A percentile compares a stretch with the other conserved stretches of the same genome.
Conservation (phyloP, 2,113 vertebrate genomes). For the Speoplatyrhinus poulsoni region DNA sequence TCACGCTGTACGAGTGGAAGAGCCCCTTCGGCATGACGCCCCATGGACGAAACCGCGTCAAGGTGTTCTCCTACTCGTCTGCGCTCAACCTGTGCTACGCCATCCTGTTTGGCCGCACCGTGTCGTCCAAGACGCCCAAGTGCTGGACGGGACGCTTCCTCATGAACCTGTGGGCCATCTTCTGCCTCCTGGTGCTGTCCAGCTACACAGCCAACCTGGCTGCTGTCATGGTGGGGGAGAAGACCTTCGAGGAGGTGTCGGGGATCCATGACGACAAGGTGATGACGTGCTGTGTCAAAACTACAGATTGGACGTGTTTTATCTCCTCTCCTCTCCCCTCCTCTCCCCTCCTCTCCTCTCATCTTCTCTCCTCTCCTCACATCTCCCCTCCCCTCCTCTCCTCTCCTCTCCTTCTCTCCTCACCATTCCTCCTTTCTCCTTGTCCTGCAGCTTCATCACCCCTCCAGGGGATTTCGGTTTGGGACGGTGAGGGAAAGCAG, state of each 20-base stretch:
- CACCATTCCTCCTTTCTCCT: too few relatives aligned
- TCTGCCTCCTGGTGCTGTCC: conserved; percentile 92
- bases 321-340: too few relatives aligned
- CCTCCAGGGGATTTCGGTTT: conserved; percentile 87
- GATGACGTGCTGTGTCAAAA: not conserved
- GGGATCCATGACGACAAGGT: conserved; percentile 94
- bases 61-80: conserved; percentile 91
- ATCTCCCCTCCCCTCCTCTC: not conserved
- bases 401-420: too few relatives aligned
- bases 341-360: not conserved
- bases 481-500: conserved; percentile 96
- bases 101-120: conserved; percentile 90
- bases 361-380: conserved; percentile 15
- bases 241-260: conserved; percentile 88
- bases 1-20: conserved; percentile 93
- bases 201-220: conserved; percentile 95
- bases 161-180: conserved; percentile 96
- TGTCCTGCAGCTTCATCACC: conserved; percentile 85
- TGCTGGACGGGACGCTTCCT: conserved; percentile 91
- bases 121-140: conserved; percentile 91
- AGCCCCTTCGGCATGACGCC: conserved; percentile 95
- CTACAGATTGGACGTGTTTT: too few relatives aligned
- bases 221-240: conserved; percentile 92
- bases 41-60: conserved; percentile 83
- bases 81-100: conserved; percentile 94